These are phyloP conservation scores for Melanostoma mellinum DNA, from an alignment of 2,888 invertebrate species.

Conservation along the genomic window DNA sequence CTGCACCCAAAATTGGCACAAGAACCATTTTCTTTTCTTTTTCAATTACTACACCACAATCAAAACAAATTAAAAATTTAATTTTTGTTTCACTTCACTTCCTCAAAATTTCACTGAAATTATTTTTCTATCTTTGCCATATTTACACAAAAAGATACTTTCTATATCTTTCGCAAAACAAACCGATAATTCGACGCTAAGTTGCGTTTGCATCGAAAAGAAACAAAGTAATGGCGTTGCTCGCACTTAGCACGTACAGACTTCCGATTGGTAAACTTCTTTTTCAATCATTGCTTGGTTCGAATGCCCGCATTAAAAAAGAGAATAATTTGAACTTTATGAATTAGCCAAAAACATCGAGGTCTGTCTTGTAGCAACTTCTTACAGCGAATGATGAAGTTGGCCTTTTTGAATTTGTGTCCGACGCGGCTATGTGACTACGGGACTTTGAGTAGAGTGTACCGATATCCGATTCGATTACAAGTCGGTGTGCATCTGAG, in stretches of 20 bases:
- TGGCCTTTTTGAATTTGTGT: conserved; percentile 37
- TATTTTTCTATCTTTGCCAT: conserved; percentile 52
- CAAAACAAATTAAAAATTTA: conserved; percentile 40
- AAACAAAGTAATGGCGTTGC: conserved; percentile 18
- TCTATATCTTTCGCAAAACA: conserved; percentile 37
- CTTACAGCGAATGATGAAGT: conserved; percentile 22
- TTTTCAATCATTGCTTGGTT: conserved; percentile 47
- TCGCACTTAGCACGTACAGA: conserved; percentile 59
- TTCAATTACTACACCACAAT: conserved; percentile 57
- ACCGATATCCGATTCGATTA: conserved; percentile 54
- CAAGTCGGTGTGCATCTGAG: conserved; percentile 60
- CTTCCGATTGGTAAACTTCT: conserved; percentile 45
- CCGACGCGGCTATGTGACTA: not conserved
- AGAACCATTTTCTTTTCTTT: conserved; percentile 76
- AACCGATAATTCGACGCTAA: conserved; percentile 8
- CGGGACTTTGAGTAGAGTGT: not conserved
- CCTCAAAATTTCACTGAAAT: conserved; percentile 40
- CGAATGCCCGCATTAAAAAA: conserved; percentile 39
- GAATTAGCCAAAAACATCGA: conserved; percentile 29
- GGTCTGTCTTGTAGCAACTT: conserved; percentile 14
- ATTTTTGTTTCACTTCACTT: conserved; percentile 59
- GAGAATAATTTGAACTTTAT: conserved; percentile 15
- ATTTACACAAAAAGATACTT: conserved; percentile 57
- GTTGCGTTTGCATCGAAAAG: conserved; percentile 5
- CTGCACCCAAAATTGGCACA: conserved; percentile 78